Percentiles rank a stretch among this genome's conserved stretches.
These are phyloP conservation scores for Ellobius talpinus DNA, from an alignment of 2,113 vertebrate species.

Conservation along the genomic window DNA sequence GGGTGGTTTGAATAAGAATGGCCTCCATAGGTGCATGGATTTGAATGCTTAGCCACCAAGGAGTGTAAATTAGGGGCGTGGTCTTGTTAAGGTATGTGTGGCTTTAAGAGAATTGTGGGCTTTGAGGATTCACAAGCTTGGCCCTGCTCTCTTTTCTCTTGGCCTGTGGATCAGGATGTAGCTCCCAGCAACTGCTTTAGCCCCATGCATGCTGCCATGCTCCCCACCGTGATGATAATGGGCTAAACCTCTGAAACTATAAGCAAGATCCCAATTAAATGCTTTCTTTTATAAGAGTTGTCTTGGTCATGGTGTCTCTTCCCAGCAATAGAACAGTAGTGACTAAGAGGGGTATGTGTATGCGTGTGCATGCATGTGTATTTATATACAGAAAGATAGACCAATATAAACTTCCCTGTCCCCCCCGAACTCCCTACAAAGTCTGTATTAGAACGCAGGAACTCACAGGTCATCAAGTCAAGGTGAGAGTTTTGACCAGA, in stretches of 20 bases:
- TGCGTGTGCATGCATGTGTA: too few species aligned
- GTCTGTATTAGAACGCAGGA: not conserved
- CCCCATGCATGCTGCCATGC: not conserved
- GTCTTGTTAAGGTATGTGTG: not conserved
- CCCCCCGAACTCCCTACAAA: rapidly evolving
- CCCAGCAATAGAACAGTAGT: not conserved
- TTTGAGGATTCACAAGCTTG: not conserved
- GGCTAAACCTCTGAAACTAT: not conserved
- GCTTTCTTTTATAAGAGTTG: not conserved
- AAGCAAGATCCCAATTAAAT: not conserved
- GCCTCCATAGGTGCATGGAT: not conserved
- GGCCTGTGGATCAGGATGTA: not conserved
- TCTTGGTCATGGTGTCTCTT: not conserved
- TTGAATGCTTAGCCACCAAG: not conserved
- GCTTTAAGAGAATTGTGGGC: not conserved
- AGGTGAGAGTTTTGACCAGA: not conserved
- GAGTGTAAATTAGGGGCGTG: not conserved
- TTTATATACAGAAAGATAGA: not conserved
- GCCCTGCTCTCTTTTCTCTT: not conserved
- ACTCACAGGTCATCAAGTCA: not conserved
- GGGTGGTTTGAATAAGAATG: not conserved
- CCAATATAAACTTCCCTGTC: not conserved
- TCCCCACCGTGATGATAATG: not conserved
- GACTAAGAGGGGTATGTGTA: too few species aligned
- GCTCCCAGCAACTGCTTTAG: not conserved